phyloP scores from a whole-genome alignment of 1,140 invertebrate species.

The Bombus vancouverensis region DNA sequence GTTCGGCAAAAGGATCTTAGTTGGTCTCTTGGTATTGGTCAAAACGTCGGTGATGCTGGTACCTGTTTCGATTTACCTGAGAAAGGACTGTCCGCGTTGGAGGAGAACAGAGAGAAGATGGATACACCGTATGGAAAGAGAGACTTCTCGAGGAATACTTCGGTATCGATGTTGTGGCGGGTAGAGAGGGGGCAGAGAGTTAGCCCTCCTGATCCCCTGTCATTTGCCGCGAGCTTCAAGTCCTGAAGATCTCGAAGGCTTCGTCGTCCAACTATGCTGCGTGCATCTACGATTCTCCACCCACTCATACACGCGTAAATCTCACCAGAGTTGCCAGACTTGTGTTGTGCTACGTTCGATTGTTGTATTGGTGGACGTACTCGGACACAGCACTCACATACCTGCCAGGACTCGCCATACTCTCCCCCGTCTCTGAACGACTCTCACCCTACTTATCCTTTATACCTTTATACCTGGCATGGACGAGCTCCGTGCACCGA shows the following conservation, averaged over 20 bases:
- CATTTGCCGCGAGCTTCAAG: constrained; percentile 59
- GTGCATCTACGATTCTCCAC: constrained; percentile 47
- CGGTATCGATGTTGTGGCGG: not conserved
- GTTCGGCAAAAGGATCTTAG: constrained; percentile 15
- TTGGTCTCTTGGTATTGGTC: constrained; percentile 17
- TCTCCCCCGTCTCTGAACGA: constrained; percentile 6
- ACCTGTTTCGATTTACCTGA: constrained; percentile 70
- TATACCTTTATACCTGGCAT: constrained; percentile 75
- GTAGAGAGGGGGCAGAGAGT: constrained; percentile 29
- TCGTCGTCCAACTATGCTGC: constrained; percentile 41
- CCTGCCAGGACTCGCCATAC: constrained; percentile 32
- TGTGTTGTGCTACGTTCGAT: not conserved
- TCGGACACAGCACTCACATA: constrained; percentile 35
- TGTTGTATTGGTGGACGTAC: not conserved
- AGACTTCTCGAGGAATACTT: constrained; percentile 24
- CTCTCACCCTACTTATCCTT: constrained; percentile 56
- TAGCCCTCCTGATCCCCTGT: constrained; percentile 55
- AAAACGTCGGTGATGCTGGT: constrained; percentile 42
- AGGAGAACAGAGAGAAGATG: constrained; percentile 33
- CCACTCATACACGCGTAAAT: constrained; percentile 64
- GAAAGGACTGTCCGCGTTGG: constrained; percentile 23
- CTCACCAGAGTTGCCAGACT: not conserved
- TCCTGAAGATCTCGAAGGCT: constrained; percentile 37
- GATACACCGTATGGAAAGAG: constrained; percentile 13
- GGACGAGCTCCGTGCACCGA: constrained; percentile 51